Evolutionary conservation across 2,888 invertebrate species (phyloP), one percentile per base, ranked within the genome.

Genomic region (Lithosia quadra): DNA sequence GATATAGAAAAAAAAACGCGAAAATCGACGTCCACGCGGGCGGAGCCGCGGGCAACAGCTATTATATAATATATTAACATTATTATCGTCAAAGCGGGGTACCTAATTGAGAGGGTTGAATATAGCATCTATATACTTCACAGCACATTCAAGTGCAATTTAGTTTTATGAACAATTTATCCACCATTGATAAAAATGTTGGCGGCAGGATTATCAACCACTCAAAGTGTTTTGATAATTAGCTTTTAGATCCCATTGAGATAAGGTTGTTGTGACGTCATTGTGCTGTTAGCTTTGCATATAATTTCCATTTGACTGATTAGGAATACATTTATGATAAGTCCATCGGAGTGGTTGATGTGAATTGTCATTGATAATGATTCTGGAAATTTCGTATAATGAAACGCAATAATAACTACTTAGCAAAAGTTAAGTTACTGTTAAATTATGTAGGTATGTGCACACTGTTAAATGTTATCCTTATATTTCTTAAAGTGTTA

Each of bases 171-270:
- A 58, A 58, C 58, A 33, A 58, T 58, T 57, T 28, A 58, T 58
- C 58, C 39, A 65, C 36, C 43, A 58, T 15, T 15, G 58, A 65
- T 58, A 58, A 49, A 21, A 58, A 28, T 28, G 65, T 58, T 43
- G n/a, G 28, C 43, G 33, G 43, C 28, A 24, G 64, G 21, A 56
- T 67, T 57, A 67, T 34, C 33, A 39, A 57, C 36, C 63, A 68
- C 68, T 68, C 21, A 33, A 56, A 33, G 24, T 28, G 24, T 58
- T 68, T 59, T 8, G 57, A 49, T 24, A 49, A 63, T 68, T 43
- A 63, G 63, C 36, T 58, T 63, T 57, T 24, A 33, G 59, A 68
- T 34, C 59, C 59, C 59, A 68, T 68, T 59, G 53, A 53, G 63
- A 68, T 60, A 68, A 58, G 9, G n/a, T 1, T 49, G 49, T 59